phyloP scores from a whole-genome alignment of 2,113 vertebrate species.

The Antechinus flavipes region DNA sequence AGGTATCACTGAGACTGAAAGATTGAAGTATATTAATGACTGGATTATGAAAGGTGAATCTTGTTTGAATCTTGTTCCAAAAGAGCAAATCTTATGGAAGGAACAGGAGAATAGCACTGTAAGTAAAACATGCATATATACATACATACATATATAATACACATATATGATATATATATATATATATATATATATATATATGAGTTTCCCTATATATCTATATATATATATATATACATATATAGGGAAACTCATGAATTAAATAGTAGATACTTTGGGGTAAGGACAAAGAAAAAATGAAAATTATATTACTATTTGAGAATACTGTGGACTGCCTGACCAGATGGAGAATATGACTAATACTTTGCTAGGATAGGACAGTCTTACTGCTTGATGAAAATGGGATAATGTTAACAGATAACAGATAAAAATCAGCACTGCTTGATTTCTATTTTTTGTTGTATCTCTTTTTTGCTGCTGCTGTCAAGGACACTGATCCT shows the following conservation, averaged over 20 bases:
- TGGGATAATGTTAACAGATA: not conserved
- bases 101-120: not conserved
- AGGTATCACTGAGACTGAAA: not conserved
- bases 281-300: not conserved
- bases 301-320: not conserved
- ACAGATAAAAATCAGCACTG: not conserved
- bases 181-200: not conserved
- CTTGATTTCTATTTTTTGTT: not conserved
- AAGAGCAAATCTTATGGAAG: not conserved
- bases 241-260: not conserved
- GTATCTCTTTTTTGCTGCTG: not conserved
- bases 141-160: too few species aligned
- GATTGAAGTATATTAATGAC: too few species aligned
- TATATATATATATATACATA: not conserved
- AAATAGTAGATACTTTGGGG: not conserved
- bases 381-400: not conserved
- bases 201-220: too few species aligned
- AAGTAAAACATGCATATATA: not conserved
- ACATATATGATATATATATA: too few species aligned
- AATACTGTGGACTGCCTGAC: not conserved
- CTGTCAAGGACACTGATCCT: not conserved
- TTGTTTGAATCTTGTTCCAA: not conserved
- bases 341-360: slow-evolving; percentile 14
- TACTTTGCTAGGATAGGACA: not conserved
- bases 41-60: not conserved